Evolutionary conservation across 2,113 vertebrate genomes (phyloP), one percentile per base, ranked within the genome.

Genomic region (Eleginops maclovinus): DNA sequence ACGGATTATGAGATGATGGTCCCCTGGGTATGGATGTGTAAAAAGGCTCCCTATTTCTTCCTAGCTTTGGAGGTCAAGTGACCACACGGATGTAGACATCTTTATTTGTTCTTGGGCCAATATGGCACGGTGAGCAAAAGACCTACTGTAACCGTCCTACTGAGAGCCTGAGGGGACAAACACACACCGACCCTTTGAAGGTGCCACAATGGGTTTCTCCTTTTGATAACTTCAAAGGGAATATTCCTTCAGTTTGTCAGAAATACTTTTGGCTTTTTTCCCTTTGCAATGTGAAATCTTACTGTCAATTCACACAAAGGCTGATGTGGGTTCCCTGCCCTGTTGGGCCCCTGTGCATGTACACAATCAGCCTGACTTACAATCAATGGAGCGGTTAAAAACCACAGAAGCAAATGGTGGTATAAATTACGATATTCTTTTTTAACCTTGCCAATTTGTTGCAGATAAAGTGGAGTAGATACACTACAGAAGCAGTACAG

Each of bases 211-310:
- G 41, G 51, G 15, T 72, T 79, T 50, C 78, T 77, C 78, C 75
- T 80, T 73, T 60, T 36, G 68, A 41, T 14, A 55, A 78, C 83
- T 86, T 88, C 85, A 91, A 87, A 89, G 76, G 47, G 82, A 76
- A 82, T 79, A 55, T 66, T 71, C 70, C 68, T 72, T 60, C 56
- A 75, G 26, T 82, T 87, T 80, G 79, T 82, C 72, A 66, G 28
- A 73, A 54, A 59, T 8, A 55, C 36, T 26, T 71, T 77, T 75
- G 50, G 77, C 47, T 28, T 53, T 46, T 80, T 86, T 81, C 26
- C 50, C 24, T 82, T 54, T 66, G 40, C 69, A 68, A 61, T 72
- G 43, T 85, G 40, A 85, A 81, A 82, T 75, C 77, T 60, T 68
- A 44, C 71, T 61, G 64, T 81, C 47, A 51, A 56, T 75, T 86